Base-by-base conservation (phyloP, 2,797 vertebrate species). In the Xenopus petersii region DNA sequence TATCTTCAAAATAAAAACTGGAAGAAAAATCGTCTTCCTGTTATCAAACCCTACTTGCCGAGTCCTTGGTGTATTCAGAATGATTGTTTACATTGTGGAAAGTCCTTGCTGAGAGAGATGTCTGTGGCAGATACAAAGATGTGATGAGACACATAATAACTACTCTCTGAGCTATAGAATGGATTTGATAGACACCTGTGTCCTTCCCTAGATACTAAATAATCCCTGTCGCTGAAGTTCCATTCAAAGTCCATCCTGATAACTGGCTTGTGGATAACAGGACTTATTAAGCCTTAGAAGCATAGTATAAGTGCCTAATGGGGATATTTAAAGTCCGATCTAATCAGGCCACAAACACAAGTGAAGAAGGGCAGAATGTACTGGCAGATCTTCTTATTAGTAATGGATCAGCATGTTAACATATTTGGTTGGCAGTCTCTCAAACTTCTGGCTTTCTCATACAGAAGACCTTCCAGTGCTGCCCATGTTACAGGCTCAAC, bases 141-240 rank as follows among this genome's bases (percentile, higher is more conserved):
- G 13, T 5, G 13, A 67, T 54, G 65, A 58, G 55, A 42, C 54
- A 26, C 26, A 30, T 15, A 33, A 33, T 15, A 49, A 66, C 7
- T 54, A 49, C 65, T 55, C 24, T 49, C 46, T 66, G n/a, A 3
- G 47, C 24, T 66, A 13, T 12, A 9, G 15, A 58, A 26, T 46
- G 67, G 51, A 69, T 46, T 58, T 58, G 54, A 42, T 58, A 69
- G 54, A 58, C 21, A 58, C 26, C 67, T 67, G 64, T 26, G 48
- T 13, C 21, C 10, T 24, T 13, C n/a, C 48, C 24, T 36, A 54
- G 13, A 55, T 33, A 36, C 30, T 36, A 62, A 16, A 24, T 68
- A 55, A 33, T 55, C 21, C 42, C 9, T 16, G 33, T 36, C n/a
- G 51, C 54, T 15, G 26, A 48, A 55, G 51, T 26, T 30, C 21